Base-by-base conservation (phyloP, 2,888 invertebrate genomes). In the Drosophila silvestris region DNA sequence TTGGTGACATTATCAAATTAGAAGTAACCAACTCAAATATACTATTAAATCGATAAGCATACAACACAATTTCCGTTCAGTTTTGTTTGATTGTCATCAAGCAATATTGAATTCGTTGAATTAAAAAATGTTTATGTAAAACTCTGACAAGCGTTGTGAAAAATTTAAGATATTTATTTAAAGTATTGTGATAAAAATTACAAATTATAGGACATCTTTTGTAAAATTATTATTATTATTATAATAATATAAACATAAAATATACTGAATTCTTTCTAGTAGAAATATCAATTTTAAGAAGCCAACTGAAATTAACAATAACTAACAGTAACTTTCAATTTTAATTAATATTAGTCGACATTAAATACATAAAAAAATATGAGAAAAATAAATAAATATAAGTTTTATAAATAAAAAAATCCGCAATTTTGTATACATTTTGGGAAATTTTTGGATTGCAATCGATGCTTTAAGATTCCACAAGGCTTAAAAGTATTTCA, bases 1-100 rank as follows among this genome's bases (percentile, higher is more conserved):
- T n/a, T 19, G 66, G 22, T 19, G 66, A 54, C 28, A 66, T 64
- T 57, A 59, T 52, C 16, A 16, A n/a, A 35, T 37, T n/a, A 5
- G 10, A 14, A n/a, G 22, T 12, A 26, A n/a, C 14, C 32, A 51
- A 26, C n/a, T 51, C n/a, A 44, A 39, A 28, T n/a, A 56, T 12
- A 57, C n/a, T 30, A n/a, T 30, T 30, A 12, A 30, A 10, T 30
- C 6, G 19, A 52, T 47, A 47, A 16, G 47, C 7, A 16, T 26
- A 26, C 26, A 26, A 47, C 4, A 2, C 6, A 47, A 9, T 22
- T 22, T 22, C 47, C 7, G 22, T 22, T 47, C 22, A 47, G 47
- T 22, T 22, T 47, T 14, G 47, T 47, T 47, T 47, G 7, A 22
- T 22, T 14, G 10, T 41, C 9, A 47, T 47, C 7, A 22, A 44